Evolutionary conservation across 2,888 invertebrate genomes (phyloP).

Genomic region (Podabrus alpinus): DNA sequence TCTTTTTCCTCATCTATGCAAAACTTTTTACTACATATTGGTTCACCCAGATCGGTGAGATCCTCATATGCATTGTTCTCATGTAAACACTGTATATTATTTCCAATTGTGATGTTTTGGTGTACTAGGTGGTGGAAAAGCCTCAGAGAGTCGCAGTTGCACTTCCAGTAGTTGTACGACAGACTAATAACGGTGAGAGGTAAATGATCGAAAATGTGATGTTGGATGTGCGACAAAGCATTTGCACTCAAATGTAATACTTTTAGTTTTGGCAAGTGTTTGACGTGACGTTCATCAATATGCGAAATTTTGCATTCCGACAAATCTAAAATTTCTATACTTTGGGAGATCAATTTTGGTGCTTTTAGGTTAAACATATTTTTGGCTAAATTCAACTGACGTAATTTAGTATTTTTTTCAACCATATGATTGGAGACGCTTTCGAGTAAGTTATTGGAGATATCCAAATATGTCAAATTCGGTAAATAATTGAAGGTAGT

Average conservation of each 20-base stretch:
- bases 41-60: slow-evolving; percentile 36
- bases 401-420: slow-evolving; percentile 42
- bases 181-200: slow-evolving; percentile 40
- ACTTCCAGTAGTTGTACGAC: slow-evolving; percentile 46
- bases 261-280: slow-evolving; percentile 45
- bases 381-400: slow-evolving; percentile 47
- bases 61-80: slow-evolving; percentile 33
- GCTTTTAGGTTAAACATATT: slow-evolving; percentile 45
- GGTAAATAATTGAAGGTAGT: slow-evolving; percentile 45
- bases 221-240: slow-evolving; percentile 44
- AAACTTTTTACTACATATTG: slow-evolving; percentile 8
- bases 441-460: slow-evolving; percentile 47
- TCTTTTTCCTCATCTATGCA: not conserved
- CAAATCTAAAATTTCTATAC: slow-evolving; percentile 46
- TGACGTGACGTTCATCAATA: slow-evolving; percentile 41
- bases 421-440: slow-evolving; percentile 44
- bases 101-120: slow-evolving; percentile 38
- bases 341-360: slow-evolving; percentile 45
- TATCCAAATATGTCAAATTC: slow-evolving; percentile 48
- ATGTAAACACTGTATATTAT: slow-evolving; percentile 38
- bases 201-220: slow-evolving; percentile 38
- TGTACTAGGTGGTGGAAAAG: slow-evolving; percentile 41
- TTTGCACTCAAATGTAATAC: slow-evolving; percentile 47
- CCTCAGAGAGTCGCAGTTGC: slow-evolving; percentile 44
- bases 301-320: slow-evolving; percentile 45